These are phyloP conservation scores for Caenorhabditis angaria DNA, from an alignment of 2,888 invertebrate species.

Conservation along the genomic window DNA sequence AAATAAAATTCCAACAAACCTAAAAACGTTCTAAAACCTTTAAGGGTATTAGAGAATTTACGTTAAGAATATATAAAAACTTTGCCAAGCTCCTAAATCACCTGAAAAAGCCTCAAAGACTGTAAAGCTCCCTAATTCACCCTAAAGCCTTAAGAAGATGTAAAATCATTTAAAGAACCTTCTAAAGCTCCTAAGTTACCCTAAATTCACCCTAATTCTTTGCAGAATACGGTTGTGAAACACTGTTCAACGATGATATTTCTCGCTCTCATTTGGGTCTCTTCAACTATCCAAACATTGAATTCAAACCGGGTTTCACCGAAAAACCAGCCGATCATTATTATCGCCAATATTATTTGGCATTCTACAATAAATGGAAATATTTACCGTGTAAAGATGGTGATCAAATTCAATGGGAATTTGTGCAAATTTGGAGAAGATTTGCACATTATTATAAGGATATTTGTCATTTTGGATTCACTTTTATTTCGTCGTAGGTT, in stretches of 20 bases:
- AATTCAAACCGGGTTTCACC: slow-evolving; percentile 68
- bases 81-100: too few species aligned
- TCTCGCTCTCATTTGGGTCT: slow-evolving; percentile 50
- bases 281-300: slow-evolving; percentile 58
- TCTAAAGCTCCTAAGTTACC: too few species aligned
- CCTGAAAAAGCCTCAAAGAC: too few species aligned
- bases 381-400: slow-evolving; percentile 44
- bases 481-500: slow-evolving; percentile 70
- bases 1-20: too few species aligned
- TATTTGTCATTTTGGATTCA: slow-evolving; percentile 73
- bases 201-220: not conserved
- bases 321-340: slow-evolving; percentile 73
- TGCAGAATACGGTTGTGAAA: slow-evolving; percentile 53
- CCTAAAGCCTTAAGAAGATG: too few species aligned
- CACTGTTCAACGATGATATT: slow-evolving; percentile 65
- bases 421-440: slow-evolving; percentile 62
- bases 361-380: slow-evolving; percentile 51
- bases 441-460: slow-evolving; percentile 70
- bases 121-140: too few species aligned
- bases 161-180: too few species aligned
- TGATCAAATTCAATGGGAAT: slow-evolving; percentile 50
- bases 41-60: too few species aligned
- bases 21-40: too few species aligned
- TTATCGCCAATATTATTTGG: slow-evolving; percentile 70
- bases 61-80: too few species aligned